Percentiles rank a stretch among this genome's conserved stretches.
Conservation (phyloP, 2,113 vertebrate genomes). For the Junco hyemalis region DNA sequence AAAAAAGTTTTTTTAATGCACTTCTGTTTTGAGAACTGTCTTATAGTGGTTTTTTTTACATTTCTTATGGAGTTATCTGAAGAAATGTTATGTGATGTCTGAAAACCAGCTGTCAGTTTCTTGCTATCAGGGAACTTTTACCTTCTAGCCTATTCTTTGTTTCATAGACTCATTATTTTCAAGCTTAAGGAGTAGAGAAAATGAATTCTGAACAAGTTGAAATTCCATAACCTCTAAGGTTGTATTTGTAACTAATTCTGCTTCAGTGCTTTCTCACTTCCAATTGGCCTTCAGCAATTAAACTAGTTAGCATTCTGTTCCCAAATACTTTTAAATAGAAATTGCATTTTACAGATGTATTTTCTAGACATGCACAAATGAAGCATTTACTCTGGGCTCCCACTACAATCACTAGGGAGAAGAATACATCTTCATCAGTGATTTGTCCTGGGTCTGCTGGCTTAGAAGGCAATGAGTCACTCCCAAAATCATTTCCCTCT, state of each 20-base stretch:
- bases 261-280: not conserved
- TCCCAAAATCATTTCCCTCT: not conserved
- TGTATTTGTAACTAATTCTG: not conserved
- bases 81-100: not conserved
- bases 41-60: not conserved
- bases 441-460: not conserved
- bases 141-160: not conserved
- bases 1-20: not conserved
- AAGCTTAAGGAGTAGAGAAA: not conserved
- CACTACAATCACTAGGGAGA: not conserved
- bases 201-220: not conserved
- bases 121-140: not conserved
- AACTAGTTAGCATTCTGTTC: not conserved
- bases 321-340: not conserved
- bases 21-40: not conserved
- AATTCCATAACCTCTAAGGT: not conserved
- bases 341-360: not conserved
- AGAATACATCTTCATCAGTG: not conserved
- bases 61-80: not conserved
- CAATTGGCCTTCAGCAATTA: not conserved
- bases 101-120: not conserved
- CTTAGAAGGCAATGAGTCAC: not conserved
- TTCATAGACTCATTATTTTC: not conserved
- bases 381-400: not conserved
- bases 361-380: not conserved